Conservation (phyloP, 2,888 invertebrate species). For the Hemaris fuciformis region DNA sequence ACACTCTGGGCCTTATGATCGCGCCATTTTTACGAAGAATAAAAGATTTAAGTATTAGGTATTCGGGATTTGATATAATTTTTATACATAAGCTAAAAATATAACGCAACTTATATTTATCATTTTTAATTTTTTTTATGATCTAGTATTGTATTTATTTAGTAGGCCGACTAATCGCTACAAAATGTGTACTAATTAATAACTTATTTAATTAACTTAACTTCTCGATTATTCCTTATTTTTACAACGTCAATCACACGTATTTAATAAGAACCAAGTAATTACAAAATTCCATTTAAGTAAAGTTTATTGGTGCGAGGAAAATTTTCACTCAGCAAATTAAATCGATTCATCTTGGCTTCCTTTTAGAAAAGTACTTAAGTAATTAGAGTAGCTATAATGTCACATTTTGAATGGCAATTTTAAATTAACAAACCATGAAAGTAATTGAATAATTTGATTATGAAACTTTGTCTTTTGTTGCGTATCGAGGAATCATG, state of each 20-base stretch:
- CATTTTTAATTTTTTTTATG: background rate
- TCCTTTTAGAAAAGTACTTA: no score
- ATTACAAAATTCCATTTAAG: background rate
- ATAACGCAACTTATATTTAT: background rate
- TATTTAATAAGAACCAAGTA: background rate
- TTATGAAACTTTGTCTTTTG: no score
- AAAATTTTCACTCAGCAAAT: background rate
- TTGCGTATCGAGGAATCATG: no score
- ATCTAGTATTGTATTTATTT: no score
- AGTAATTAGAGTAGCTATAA: no score
- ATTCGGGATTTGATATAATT: no score
- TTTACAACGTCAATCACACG: background rate
- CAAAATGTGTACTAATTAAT: no score
- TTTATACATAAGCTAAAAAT: background rate
- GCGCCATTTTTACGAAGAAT: background rate
- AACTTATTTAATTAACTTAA: background rate
- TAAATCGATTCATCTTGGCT: background rate
- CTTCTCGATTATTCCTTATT: background rate
- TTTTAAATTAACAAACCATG: no score
- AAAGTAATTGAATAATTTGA: no score
- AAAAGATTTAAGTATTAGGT: background rate
- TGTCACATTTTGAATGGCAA: no score
- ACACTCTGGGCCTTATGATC: background rate
- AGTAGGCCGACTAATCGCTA: no score
- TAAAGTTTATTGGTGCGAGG: background rate